These are phyloP conservation scores for Orius insidiosus DNA, from an alignment of 1,140 invertebrate species.

Conservation along the genomic window DNA sequence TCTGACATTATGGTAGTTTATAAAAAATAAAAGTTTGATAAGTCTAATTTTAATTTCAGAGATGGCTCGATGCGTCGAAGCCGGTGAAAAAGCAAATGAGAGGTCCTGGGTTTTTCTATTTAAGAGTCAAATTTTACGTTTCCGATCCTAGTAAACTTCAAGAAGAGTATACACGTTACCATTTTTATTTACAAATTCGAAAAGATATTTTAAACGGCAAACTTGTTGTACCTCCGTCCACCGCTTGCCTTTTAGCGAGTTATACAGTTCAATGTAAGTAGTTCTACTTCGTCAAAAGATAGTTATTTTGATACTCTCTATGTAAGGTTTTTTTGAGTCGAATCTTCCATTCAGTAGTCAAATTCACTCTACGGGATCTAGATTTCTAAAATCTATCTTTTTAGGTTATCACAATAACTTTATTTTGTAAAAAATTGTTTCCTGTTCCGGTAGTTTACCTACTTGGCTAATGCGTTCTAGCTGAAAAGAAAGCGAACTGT, in stretches of 20 bases:
- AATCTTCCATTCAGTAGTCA: not conserved
- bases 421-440: too few species aligned
- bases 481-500: too few species aligned
- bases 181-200: slow-evolving; percentile 89
- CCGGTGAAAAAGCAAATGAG: slow-evolving; percentile 76
- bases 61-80: slow-evolving; percentile 81
- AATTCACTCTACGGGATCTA: not conserved
- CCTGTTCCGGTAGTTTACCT: too few species aligned
- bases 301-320: too few species aligned
- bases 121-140: slow-evolving; percentile 85
- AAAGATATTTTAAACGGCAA: slow-evolving; percentile 75
- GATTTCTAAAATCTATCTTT: not conserved
- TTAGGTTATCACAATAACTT: too few species aligned
- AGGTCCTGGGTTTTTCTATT: slow-evolving; percentile 42
- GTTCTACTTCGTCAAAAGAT: not conserved
- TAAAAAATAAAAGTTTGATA: not conserved
- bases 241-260: slow-evolving; percentile 78
- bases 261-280: slow-evolving; percentile 89
- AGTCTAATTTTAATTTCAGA: slow-evolving; percentile 37
- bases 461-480: too few species aligned
- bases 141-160: slow-evolving; percentile 88
- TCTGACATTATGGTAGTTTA: slow-evolving; percentile 44
- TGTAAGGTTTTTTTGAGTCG: not conserved
- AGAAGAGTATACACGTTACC: slow-evolving; percentile 92
- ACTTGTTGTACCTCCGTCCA: slow-evolving; percentile 61